Evolutionary conservation across 1,140 invertebrate species (phyloP).

Genomic region (Megathymus violae): DNA sequence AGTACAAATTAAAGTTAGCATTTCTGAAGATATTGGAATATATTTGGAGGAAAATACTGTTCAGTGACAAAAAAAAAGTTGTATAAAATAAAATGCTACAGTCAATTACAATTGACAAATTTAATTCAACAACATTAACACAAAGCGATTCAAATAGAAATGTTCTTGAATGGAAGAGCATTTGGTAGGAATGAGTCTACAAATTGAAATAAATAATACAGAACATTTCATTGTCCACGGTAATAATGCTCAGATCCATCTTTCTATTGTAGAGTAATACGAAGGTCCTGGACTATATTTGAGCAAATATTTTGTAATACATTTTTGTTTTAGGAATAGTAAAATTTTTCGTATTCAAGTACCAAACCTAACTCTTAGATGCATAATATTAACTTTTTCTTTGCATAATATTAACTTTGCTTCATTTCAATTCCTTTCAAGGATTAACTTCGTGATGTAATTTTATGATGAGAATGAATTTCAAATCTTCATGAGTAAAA

Average conservation of each 20-base stretch:
- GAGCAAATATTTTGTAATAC: constrained; percentile 6
- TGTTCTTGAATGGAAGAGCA: constrained; percentile 10
- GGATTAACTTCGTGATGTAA: no score
- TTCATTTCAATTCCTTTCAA: constrained; percentile 7
- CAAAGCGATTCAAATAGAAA: constrained; percentile 1
- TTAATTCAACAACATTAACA: background rate
- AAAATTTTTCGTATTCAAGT: background rate
- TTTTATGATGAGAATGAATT: no score
- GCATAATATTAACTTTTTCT: no score
- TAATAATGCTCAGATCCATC: constrained; percentile 7
- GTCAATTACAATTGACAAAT: constrained; percentile 2
- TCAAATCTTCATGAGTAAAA: background rate
- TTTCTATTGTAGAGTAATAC: background rate
- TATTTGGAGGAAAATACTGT: background rate
- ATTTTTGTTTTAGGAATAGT: background rate
- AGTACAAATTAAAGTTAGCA: no score
- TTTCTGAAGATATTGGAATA: background rate
- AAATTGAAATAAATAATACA: constrained; percentile 6
- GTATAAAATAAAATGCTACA: background rate
- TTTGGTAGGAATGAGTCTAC: constrained; percentile 5
- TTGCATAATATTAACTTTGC: background rate
- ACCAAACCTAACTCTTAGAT: no score
- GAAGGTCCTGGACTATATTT: background rate
- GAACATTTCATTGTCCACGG: constrained; percentile 2
- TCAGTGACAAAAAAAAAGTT: background rate